Evolutionary conservation across 2,797 vertebrate species (phyloP).

Genomic region (Petrocephalus sullivani): DNA sequence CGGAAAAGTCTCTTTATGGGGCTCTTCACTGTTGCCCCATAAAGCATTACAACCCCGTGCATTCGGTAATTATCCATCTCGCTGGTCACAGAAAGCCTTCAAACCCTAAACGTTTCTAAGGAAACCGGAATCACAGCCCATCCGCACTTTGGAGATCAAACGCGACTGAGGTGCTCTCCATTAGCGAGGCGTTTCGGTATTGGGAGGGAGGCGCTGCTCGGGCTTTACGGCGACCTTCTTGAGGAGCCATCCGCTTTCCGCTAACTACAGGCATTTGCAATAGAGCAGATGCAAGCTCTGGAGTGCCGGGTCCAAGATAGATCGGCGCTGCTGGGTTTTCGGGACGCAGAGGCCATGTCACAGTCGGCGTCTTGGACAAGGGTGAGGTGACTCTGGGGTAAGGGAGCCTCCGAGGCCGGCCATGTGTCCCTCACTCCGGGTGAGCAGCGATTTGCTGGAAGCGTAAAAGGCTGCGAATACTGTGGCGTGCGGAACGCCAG

Average conservation of each 20-base stretch:
- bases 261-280: not conserved
- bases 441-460: not conserved
- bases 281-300: not conserved
- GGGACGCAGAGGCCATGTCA: not conserved
- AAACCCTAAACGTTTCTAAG: not conserved
- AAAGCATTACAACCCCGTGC: not conserved
- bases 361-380: not conserved
- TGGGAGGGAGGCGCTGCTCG: not conserved
- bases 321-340: not conserved
- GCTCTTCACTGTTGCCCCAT: not conserved
- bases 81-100: not conserved
- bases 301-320: not conserved
- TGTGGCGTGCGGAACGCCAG: no score
- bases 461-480: not conserved
- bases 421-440: not conserved
- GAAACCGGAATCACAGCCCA: not conserved
- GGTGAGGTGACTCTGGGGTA: constrained; percentile 1
- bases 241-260: not conserved
- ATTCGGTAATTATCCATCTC: not conserved
- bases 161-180: not conserved
- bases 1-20: not conserved
- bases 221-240: no score
- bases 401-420: not conserved
- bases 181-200: not conserved
- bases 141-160: not conserved